These are phyloP conservation scores for Polyommatus iphigenia DNA, from an alignment of 2,888 invertebrate species.

Conservation along the genomic window DNA sequence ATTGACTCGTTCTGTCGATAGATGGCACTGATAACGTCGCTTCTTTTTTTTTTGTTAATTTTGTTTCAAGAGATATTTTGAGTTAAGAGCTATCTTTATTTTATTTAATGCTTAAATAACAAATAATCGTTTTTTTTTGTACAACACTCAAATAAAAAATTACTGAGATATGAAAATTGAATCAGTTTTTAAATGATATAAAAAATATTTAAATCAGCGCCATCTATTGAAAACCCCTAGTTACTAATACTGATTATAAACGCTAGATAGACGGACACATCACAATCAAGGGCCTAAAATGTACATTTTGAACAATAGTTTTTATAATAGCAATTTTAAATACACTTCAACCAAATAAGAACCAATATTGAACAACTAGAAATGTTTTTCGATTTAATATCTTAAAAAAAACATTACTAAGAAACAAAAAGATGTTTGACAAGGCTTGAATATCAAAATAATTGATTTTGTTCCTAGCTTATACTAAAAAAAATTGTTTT, in stretches of 20 bases:
- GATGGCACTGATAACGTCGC: too few species aligned
- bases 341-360: conserved; percentile 6
- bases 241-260: not conserved
- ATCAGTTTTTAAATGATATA: not conserved
- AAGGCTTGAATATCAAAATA: not conserved
- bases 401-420: not conserved
- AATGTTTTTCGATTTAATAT: not conserved
- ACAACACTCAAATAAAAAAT: too few species aligned
- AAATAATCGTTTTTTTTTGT: too few species aligned
- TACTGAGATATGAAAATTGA: not conserved
- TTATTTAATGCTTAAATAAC: too few species aligned
- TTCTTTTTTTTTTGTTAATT: too few species aligned
- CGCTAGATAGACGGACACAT: conserved; percentile 27
- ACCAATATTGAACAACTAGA: conserved; percentile 16
- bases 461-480: not conserved
- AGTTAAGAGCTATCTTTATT: too few species aligned
- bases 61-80: too few species aligned
- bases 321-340: not conserved
- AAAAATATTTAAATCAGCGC: not conserved
- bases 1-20: too few species aligned
- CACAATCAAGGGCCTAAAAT: conserved; percentile 22
- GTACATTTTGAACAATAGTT: conserved; percentile 22
- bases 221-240: not conserved
- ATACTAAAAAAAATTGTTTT: too few species aligned
- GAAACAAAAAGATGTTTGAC: not conserved